A percentile compares a stretch with the other conserved stretches of the same genome.
These are phyloP conservation scores for Eristalinus sepulchralis DNA, from an alignment of 2,888 invertebrate genomes.

Conservation along the genomic window DNA sequence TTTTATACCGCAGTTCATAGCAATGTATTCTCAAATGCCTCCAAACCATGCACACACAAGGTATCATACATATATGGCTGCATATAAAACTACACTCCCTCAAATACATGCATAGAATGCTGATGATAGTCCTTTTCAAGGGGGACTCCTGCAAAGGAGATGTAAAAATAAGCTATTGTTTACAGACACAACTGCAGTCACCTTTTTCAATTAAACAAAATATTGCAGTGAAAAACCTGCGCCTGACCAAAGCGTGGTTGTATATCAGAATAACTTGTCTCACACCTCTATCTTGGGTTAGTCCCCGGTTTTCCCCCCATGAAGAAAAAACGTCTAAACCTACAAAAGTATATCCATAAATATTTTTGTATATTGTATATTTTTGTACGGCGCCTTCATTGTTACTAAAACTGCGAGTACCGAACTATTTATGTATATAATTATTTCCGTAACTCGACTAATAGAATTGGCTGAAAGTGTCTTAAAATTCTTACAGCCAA, in stretches of 20 bases:
- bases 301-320: constrained; percentile 46
- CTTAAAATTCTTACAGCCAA: constrained; percentile 34
- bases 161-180: constrained; percentile 57
- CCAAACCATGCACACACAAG: neutral
- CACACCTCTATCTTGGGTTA: constrained; percentile 47
- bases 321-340: constrained; percentile 22
- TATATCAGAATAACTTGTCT: constrained; percentile 52
- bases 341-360: neutral
- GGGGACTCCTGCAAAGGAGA: constrained; percentile 9
- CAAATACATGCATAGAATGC: neutral
- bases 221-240: constrained; percentile 56
- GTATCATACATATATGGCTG: neutral
- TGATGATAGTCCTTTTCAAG: constrained; percentile 23
- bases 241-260: constrained; percentile 61
- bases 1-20: constrained; percentile 51
- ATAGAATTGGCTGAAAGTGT: constrained; percentile 60
- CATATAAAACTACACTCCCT: neutral
- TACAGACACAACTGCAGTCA: constrained; percentile 38
- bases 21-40: constrained; percentile 57
- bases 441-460: constrained; percentile 60
- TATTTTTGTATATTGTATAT: neutral
- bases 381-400: neutral
- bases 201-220: constrained; percentile 39
- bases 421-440: constrained; percentile 54
- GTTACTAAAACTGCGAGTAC: constrained; percentile 12